Evolutionary conservation across 1,140 invertebrate species (phyloP), one percentile per base, ranked within the genome.

Genomic region (Apis laboriosa): DNA sequence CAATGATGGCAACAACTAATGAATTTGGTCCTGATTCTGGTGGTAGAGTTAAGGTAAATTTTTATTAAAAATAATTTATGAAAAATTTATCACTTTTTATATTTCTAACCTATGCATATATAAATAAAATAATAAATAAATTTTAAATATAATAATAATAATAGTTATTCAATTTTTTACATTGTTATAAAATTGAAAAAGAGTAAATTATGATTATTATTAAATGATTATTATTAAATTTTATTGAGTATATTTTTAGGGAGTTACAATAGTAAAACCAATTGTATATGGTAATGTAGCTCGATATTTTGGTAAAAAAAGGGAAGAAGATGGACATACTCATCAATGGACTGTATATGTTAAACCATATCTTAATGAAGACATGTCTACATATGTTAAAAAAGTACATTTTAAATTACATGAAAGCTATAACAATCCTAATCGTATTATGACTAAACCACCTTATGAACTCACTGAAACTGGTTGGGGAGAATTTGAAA

Each of bases 401-500:
- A 99, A 99, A 94, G 97, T 99, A 8, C 98, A 99, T 91, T 99
- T 99, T 90, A 99, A 99, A 94, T 94, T 99, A 1, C 99, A 99
- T 91, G 99, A 99, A 92, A 99, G 98, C 94, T 99, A 99, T 92
- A 96, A 97, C 1, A 99, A 99, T 94, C 97, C 97, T 12, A 99
- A 98, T 92, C 95, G 99, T 91, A 97, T 99, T 85, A 95, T 99
- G 0, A 97, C 97, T 0, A 98, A 99, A 92, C 98, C 98, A 7
- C 99, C 99, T 0, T 99, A 99, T 93, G 98, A 99, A 95, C 96
- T 99, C 1, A 98, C 97, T 1, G 99, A 99, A 95, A 99, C 99
- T 73, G 99, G 99, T 3, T 99, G 99, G 99, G 99, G 99, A 90
- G 99, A 99, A 95, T 99, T 99, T 95, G 99, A 99, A 94, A 97